Percentiles rank a stretch among this genome's conserved stretches.
Conservation (phyloP, 2,888 invertebrate species). For the Drosophila differens region DNA sequence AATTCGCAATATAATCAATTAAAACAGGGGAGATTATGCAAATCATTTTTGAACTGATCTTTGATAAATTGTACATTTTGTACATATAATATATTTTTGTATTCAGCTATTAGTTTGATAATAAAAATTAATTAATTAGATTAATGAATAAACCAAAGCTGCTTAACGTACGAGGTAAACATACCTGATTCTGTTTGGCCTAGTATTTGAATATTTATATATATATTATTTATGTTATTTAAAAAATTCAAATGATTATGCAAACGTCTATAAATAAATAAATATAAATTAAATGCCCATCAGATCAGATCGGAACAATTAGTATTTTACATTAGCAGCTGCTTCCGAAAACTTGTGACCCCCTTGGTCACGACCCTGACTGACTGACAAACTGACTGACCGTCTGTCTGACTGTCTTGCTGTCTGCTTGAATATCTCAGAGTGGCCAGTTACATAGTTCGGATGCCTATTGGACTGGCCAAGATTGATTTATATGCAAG, state of each 20-base stretch:
- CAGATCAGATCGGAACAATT: slow-evolving; percentile 1
- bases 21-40: neutral
- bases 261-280: neutral
- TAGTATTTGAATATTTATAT: neutral
- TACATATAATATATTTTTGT: neutral
- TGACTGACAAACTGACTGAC: slow-evolving; percentile 8
- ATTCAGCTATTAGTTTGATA: neutral
- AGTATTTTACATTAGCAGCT: slow-evolving; percentile 12
- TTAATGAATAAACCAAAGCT: neutral
- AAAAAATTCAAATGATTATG: neutral
- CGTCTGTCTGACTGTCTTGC: neutral
- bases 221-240: neutral
- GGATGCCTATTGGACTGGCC: slow-evolving; percentile 74
- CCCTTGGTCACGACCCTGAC: slow-evolving; percentile 53
- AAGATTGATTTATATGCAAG: slow-evolving; percentile 82
- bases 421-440: slow-evolving; percentile 18
- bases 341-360: slow-evolving; percentile 23
- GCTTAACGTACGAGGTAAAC: neutral
- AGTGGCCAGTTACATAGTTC: slow-evolving; percentile 62
- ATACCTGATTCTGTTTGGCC: neutral
- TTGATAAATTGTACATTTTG: neutral
- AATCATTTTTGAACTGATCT: neutral
- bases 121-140: neutral
- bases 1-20: neutral
- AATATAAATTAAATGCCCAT: neutral